Conservation (phyloP, 2,113 vertebrate species). For the Lophochroa leadbeateri region DNA sequence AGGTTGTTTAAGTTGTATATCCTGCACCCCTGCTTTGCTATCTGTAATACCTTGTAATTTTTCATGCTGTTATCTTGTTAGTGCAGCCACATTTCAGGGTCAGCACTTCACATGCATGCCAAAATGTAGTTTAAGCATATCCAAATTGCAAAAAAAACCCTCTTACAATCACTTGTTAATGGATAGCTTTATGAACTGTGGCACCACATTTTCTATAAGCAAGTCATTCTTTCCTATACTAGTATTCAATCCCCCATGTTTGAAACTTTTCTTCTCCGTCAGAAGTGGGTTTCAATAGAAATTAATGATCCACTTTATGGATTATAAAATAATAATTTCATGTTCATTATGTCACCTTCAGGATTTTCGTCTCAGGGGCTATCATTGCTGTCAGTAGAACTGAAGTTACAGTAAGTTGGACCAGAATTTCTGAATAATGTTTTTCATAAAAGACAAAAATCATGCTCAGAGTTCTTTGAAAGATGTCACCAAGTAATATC, state of each 20-base stretch:
- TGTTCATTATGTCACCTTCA: neutral
- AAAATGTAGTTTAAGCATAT: neutral
- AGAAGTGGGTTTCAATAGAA: neutral
- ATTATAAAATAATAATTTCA: neutral
- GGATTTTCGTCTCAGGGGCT: neutral
- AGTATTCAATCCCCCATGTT: neutral
- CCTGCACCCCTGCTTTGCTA: neutral
- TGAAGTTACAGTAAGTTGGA: neutral
- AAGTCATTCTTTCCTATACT: neutral
- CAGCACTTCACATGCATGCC: rapidly evolving
- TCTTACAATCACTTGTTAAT: neutral
- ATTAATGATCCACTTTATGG: neutral
- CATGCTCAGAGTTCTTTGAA: neutral
- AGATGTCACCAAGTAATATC: neutral
- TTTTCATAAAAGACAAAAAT: neutral
- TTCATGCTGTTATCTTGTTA: neutral
- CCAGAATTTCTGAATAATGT: neutral
- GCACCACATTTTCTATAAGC: neutral
- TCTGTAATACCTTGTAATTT: neutral
- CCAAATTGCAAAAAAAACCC: rapidly evolving
- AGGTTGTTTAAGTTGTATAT: neutral
- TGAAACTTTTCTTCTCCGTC: neutral
- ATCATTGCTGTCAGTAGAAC: neutral
- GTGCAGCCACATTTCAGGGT: neutral
- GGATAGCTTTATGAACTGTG: neutral